Base-by-base conservation (phyloP, 2,888 invertebrate species). In the Harpagoxenus sublaevis region DNA sequence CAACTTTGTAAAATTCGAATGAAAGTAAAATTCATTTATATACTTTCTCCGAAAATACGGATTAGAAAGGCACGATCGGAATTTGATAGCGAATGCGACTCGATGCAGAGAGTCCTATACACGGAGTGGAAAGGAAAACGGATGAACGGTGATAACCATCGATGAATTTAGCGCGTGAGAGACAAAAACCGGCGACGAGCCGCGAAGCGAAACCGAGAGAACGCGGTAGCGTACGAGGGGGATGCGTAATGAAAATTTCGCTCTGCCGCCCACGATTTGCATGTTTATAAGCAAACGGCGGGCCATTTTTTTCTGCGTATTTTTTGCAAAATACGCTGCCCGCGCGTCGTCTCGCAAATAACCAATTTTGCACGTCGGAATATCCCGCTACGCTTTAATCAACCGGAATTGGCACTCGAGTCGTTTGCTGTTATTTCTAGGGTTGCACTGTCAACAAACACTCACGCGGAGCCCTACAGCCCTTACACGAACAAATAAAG, bases 241-340 rank as follows among this genome's bases (percentile, higher is more conserved):
- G 84, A 71, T 68, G 86, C 85, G 85, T 88, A 88, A 85, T 87
- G 85, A 85, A 88, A 88, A 88, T 88, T 85, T 85, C 84, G 82
- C 87, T 88, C 87, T 79, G 84, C 84, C 84, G 73, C 68, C 77
- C 84, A 82, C 89, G 91, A 92, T 92, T 92, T 92, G 91, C 92
- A 92, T 92, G 92, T 92, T 92, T 92, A 92, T 90, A 92, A 92
- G 91, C 91, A 90, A 92, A 91, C 89, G 90, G 86, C 79, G 85
- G 81, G 82, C 83, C 83, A 78, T 85, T 86, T 88, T 84, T 83
- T 86, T 65, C 63, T 55, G 77, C 66, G 84, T 84, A 68, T 85
- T 86, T 87, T 85, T 85, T 83, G 68, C 85, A 85, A 87, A 87
- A 87, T 84, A 83, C 79, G 79, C 74, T 45, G 39, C 53, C 53